Evolutionary conservation across 2,888 invertebrate genomes (phyloP), one percentile per base, ranked within the genome.

Genomic region (Agonopterix alstromeriana): DNA sequence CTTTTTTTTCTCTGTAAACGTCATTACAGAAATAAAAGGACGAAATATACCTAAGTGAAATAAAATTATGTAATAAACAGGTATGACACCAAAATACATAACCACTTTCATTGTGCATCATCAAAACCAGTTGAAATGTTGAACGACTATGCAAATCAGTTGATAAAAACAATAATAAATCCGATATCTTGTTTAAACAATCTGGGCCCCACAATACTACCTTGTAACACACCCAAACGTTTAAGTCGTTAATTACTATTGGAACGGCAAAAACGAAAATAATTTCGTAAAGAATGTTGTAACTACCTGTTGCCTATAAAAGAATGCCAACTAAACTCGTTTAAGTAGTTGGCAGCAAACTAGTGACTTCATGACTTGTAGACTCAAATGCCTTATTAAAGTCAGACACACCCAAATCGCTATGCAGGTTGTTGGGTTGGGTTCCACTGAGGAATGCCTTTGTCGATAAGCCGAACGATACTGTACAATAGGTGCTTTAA

Each of bases 341-440:
- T 12, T 14, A 45, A 14, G 14, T 9, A 14, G 14, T 9, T 9
- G n/a, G 36, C 14, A 14, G 45, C 12, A 38, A n/a, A 36, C 9
- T 1, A 45, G 14, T n/a, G 8, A 7, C 12, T 35, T 35, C 36
- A 12, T 12, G 47, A 42, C 36, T 36, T 41, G 11, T 35, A 17
- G 10, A 14, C 35, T 41, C 46, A 41, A 41, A 46, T 14, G 47
- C 14, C 36, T 47, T 9, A 36, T 10, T 27, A 10, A 10, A 36
- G 49, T 42, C 45, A 10, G 58, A 50, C 27, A 27, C 27, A 27
- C 27, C 27, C 61, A 60, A 60, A 55, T 60, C 63, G 51, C 53
- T 51, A 17, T 51, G 27, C 36, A 43, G 43, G 8, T 8, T 42
- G 42, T 38, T 38, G 8, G 12, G 12, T 45, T 9, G 14, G 45